phyloP scores from a whole-genome alignment of 1,140 invertebrate species.

The Leguminivora glycinivorella region DNA sequence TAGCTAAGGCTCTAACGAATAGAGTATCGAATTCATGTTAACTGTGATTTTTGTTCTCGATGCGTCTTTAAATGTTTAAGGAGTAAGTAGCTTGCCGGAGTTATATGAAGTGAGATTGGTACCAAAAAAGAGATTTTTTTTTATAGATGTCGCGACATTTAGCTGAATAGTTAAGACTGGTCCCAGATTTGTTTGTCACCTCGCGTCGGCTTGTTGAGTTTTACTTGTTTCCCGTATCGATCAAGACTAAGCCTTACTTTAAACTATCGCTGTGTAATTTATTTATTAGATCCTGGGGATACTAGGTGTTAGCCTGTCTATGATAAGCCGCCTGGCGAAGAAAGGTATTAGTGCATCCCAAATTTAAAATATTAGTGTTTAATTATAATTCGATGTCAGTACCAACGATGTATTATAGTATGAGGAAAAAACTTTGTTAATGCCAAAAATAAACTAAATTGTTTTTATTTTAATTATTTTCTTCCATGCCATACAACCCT shows the following conservation, averaged over 20 bases:
- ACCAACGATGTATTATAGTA: constrained; percentile 76
- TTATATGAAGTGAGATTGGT: constrained; percentile 74
- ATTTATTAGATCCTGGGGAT: constrained; percentile 65
- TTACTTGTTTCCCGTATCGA: constrained; percentile 50
- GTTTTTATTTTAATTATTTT: constrained; percentile 77
- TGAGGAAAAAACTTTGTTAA: constrained; percentile 69
- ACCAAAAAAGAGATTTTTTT: constrained; percentile 77
- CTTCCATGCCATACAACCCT: constrained; percentile 38
- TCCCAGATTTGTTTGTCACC: constrained; percentile 45
- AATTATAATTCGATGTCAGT: constrained; percentile 71
- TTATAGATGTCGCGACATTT: constrained; percentile 58
- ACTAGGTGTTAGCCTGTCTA: constrained; percentile 53
- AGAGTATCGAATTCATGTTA: constrained; percentile 50
- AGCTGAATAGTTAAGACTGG: constrained; percentile 56
- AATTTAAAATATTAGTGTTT: constrained; percentile 71
- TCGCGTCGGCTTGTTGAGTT: constrained; percentile 62
- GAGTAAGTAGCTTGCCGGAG: constrained; percentile 55
- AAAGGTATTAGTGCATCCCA: constrained; percentile 57
- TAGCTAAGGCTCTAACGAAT: constrained; percentile 36
- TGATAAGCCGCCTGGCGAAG: constrained; percentile 62
- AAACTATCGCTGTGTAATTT: constrained; percentile 52
- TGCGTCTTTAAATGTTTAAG: constrained; percentile 60
- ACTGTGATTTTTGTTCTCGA: constrained; percentile 75
- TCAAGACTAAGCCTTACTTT: constrained; percentile 42
- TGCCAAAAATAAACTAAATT: constrained; percentile 75